These are phyloP conservation scores for Pseudochirops corinnae DNA, from an alignment of 2,797 vertebrate genomes.

Conservation along the genomic window DNA sequence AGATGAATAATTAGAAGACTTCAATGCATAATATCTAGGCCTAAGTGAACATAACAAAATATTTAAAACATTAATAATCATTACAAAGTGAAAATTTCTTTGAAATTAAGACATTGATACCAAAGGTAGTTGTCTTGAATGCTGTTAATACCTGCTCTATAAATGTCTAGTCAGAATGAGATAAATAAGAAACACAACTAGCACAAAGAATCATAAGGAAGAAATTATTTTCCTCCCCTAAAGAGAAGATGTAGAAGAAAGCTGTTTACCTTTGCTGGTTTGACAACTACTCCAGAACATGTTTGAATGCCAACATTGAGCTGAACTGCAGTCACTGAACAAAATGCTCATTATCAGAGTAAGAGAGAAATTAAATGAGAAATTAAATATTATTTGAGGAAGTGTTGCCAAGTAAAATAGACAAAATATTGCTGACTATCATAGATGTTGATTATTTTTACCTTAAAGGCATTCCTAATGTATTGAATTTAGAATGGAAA, in stretches of 20 bases:
- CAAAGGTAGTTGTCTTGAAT: neutral
- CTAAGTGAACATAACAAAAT: neutral
- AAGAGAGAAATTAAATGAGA: neutral
- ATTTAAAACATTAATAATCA: neutral
- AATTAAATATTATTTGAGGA: neutral
- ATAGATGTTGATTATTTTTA: neutral
- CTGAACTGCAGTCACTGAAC: neutral
- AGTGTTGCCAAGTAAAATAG: neutral
- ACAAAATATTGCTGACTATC: neutral
- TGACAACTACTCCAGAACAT: neutral
- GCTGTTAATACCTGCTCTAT: neutral
- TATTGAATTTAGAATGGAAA: neutral
- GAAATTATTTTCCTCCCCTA: neutral
- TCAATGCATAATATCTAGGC: neutral
- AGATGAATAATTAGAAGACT: neutral
- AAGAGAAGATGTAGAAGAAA: neutral
- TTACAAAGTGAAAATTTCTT: neutral
- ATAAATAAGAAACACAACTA: neutral
- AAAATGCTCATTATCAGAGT: neutral
- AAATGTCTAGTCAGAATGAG: neutral
- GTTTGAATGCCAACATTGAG: neutral
- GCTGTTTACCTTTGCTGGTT: neutral
- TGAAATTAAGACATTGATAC: neutral
- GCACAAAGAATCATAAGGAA: neutral
- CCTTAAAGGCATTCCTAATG: neutral